A percentile compares a stretch with the other conserved stretches of the same genome.
These are phyloP conservation scores for Montifringilla adamsi DNA, from an alignment of 2,113 vertebrate species.

Conservation along the genomic window DNA sequence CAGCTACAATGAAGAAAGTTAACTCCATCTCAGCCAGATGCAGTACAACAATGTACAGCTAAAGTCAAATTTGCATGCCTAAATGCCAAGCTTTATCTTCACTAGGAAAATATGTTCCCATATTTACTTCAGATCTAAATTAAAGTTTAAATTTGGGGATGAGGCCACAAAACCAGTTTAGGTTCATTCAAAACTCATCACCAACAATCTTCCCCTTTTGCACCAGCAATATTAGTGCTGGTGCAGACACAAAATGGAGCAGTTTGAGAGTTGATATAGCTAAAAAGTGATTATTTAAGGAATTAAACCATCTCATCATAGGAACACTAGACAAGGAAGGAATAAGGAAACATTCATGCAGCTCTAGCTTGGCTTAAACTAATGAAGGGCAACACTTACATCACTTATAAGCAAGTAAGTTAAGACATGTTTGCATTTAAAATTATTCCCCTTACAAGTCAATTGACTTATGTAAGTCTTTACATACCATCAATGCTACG, in stretches of 20 bases:
- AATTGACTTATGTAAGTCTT: not conserved
- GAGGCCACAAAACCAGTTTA: not conserved
- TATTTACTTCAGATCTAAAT: not conserved
- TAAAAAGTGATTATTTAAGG: not conserved
- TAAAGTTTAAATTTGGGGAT: not conserved
- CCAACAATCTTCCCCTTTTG: not conserved
- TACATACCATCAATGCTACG: constrained; percentile 94
- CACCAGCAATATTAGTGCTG: not conserved
- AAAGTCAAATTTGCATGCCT: not conserved
- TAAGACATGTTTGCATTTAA: not conserved
- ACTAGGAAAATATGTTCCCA: not conserved
- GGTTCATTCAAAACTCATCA: not conserved
- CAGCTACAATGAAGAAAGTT: not conserved
- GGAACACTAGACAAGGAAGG: not conserved
- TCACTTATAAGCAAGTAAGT: not conserved
- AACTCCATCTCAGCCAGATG: not conserved
- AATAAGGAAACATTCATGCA: not conserved
- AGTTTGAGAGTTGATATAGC: not conserved
- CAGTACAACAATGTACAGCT: not conserved
- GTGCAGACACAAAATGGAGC: not conserved
- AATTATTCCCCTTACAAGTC: not conserved
- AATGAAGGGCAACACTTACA: not conserved
- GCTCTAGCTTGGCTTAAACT: not conserved
- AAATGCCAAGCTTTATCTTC: not conserved
- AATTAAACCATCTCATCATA: not conserved